Evolutionary conservation across 37 sponge, comb jelly and placozoan species (phyloP).

Genomic region (Bolinopsis microptera): DNA sequence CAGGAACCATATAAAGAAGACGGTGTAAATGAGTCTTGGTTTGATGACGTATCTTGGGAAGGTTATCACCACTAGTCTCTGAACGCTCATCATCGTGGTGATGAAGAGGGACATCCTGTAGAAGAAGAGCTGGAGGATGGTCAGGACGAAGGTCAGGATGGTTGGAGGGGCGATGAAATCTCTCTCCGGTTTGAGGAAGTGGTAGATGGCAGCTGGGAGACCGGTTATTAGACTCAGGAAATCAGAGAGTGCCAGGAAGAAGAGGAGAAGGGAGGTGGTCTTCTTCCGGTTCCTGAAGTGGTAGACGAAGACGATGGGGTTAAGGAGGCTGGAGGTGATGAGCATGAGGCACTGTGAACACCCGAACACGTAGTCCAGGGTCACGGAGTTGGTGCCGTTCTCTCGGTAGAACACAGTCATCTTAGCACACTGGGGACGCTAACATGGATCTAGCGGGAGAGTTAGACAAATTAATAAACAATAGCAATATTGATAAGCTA

Average conservation of each 20-base stretch:
- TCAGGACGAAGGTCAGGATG: neutral
- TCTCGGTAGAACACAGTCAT: constrained; percentile 7
- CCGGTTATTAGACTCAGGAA: neutral
- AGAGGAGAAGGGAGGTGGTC: constrained; percentile 10
- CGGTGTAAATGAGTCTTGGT: neutral
- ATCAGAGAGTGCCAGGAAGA: constrained; percentile 3
- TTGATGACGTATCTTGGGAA: constrained; percentile 54
- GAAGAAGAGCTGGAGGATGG: constrained; percentile 14
- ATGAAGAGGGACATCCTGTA: constrained; percentile 45
- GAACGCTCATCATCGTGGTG: constrained; percentile 50
- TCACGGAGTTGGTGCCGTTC: neutral
- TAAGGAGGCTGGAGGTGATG: neutral
- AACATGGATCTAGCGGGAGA: neutral
- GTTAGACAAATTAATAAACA: neutral
- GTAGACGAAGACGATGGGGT: constrained; percentile 39
- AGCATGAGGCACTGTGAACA: constrained; percentile 6
- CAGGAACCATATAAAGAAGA: neutral
- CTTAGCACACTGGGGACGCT: neutral
- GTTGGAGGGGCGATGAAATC: neutral
- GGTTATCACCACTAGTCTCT: neutral
- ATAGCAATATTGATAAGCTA: neutral
- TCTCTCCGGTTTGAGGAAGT: neutral
- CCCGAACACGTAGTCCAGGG: constrained; percentile 24
- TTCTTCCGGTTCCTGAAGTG: constrained; percentile 38
- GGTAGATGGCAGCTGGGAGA: constrained; percentile 2